Base-by-base conservation (phyloP, 1,140 invertebrate species). In the Akabosia matsudoensis region DNA sequence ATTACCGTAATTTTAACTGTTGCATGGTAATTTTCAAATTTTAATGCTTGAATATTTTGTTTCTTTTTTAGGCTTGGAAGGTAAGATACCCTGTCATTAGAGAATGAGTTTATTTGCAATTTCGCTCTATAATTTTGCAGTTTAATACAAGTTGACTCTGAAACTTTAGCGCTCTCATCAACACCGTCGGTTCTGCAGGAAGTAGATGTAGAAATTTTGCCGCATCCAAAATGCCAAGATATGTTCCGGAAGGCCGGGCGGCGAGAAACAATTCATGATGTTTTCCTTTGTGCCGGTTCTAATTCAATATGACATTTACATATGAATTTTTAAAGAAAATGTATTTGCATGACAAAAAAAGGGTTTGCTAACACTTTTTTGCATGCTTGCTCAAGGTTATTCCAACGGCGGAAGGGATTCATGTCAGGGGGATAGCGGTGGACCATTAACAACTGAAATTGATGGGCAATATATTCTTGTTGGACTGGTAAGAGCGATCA, bases 161-260 rank as follows among this genome's bases (percentile, higher is more conserved):
- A 67, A 16, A 61, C 33, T 75, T 78, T 73, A 85, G 84, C 84
- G 67, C 79, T 83, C 13, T 79, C 83, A 0, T 74, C 84, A 45
- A 84, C 87, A 7, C 88, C 88, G 16, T 85, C 86, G 18, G 83
- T 87, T 16, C 81, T 88, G 18, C 88, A 89, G 83, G 87, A 88
- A 81, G 88, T 94, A 0, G 90, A 92, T 76, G 92, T 95, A 0
- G 89, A 96, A 86, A 92, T 97, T n/a, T 93, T 97, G 76, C 91
- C 93, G 0, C 96, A 96, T 82, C 91, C 94, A 82, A 88, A 93
- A 72, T 97, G 95, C 83, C 95, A 97, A 84, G 85, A 91, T 51
- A 96, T 94, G 95, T 97, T 96, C 84, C 87, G 92, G 74, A 90
- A 93, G 18, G 95, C 94, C 0, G 94, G 94, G 7, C 86, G 94